A percentile compares a stretch with the other conserved stretches of the same genome.
phyloP scores from a whole-genome alignment of 2,113 vertebrate species.

The Osmerus mordax region DNA sequence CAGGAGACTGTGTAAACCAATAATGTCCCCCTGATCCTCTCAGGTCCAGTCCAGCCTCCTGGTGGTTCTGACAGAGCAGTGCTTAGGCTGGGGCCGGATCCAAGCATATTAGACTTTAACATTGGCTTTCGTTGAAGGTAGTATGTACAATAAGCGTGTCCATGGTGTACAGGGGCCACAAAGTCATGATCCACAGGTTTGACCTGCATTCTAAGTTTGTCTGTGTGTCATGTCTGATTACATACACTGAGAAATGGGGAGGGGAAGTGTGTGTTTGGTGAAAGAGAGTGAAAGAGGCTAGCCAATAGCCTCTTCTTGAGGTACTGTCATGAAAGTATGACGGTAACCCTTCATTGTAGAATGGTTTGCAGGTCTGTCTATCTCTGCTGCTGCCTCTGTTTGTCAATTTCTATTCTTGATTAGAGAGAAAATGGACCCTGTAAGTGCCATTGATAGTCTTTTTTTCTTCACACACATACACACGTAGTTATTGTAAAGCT shows the following conservation, averaged over 20 bases:
- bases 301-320: no score
- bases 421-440: no score
- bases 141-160: conserved; percentile 18
- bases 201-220: conserved; percentile 56
- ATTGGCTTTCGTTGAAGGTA: conserved; percentile 22
- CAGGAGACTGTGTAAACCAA: conserved; percentile 69
- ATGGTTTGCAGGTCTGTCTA: no score
- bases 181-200: conserved; percentile 51
- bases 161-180: not conserved
- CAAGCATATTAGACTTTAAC: not conserved
- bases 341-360: no score
- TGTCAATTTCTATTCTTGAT: no score
- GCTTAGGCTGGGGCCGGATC: not conserved
- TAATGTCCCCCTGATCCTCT: conserved; percentile 69
- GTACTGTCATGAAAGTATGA: no score
- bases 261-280: not conserved
- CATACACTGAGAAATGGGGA: conserved; percentile 14
- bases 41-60: conserved; percentile 55
- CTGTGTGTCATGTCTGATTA: conserved; percentile 50
- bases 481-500: conserved; percentile 37
- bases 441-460: no score
- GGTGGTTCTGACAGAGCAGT: conserved; percentile 52
- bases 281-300: no score
- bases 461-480: not conserved
- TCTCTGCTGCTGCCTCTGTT: no score